Evolutionary conservation across 37 sponge, comb jelly and placozoan genomes (phyloP), one percentile per base, ranked within the genome.

Genomic region (Lycopodina hypogea): DNA sequence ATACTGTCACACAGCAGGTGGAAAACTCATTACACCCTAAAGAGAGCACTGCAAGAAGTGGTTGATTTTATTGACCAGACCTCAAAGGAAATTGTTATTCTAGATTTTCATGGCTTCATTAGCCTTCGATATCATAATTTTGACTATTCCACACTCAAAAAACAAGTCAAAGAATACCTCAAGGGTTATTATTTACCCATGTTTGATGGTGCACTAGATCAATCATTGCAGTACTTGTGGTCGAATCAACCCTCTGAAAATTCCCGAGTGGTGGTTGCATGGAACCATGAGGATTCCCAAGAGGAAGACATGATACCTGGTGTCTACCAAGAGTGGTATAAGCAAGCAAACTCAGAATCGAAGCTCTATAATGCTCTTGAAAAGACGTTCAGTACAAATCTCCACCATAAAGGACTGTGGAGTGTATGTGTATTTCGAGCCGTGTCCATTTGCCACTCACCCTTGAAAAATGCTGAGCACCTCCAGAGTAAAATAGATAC

Each of bases 31-130:
- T 77, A 77, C 56, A 37, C 77, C n/a, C 23, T 77, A 39, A 42
- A 22, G 19, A 18, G 58, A 77, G 77, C 77, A 57, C 65, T 77
- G 22, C 28, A 9, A 23, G 80, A 68, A 24, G 57, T 79, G 7
- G 38, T n/a, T 18, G 70, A 79, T 4, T 79, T 79, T 35, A 68
- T 79, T 24, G 38, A 55, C 2, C 53, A 40, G 6, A 79, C 69
- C 1, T 23, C 8, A 6, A 68, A 56, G 70, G 80, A 79, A 68
- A 67, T 79, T 30, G 80, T 79, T 6, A 68, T 79, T 14, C 38
- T 79, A 24, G 80, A 79, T 50, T 79, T 79, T 26, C 80, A 79
- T 55, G 70, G 80, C 26, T 79, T 79, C 57, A 52, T 32, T 22
- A 48, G 34, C 15, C 17, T 79, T 30, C 17, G 57, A 12, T 9